These are phyloP conservation scores for Cerceris ruficornis DNA, from an alignment of 2,888 invertebrate species.

Conservation along the genomic window DNA sequence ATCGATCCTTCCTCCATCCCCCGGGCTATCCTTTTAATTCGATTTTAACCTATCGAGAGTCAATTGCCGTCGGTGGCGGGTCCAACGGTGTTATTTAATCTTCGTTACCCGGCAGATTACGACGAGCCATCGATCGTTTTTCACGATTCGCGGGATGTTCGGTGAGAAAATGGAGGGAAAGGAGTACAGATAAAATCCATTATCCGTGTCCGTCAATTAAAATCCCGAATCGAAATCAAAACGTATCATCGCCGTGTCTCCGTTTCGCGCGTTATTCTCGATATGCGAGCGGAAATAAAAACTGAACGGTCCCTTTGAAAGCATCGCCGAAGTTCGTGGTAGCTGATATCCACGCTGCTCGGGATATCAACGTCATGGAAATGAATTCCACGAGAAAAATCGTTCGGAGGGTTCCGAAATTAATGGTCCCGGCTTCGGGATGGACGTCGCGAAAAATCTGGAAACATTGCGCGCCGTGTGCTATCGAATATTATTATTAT, in stretches of 20 bases:
- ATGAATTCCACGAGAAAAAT: too few relatives aligned
- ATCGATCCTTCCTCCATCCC: not conserved
- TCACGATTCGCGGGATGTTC: not conserved
- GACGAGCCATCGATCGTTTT: not conserved
- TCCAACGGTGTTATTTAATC: not conserved
- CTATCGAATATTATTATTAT: too few relatives aligned
- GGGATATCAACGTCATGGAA: too few relatives aligned
- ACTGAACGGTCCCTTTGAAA: too few relatives aligned
- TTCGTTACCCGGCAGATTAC: not conserved
- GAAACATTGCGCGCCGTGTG: too few relatives aligned
- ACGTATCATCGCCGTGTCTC: not conserved
- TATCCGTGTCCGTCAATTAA: not conserved
- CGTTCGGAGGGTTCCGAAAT: too few relatives aligned
- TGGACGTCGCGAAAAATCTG: too few relatives aligned
- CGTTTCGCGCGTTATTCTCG: not conserved
- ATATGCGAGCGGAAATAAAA: too few relatives aligned
- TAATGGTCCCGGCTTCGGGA: too few relatives aligned
- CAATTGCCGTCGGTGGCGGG: not conserved
- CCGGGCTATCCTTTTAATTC: not conserved
- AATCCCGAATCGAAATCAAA: not conserved
- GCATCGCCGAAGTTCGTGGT: too few relatives aligned
- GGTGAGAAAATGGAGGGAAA: not conserved
- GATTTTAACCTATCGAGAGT: not conserved
- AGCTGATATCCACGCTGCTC: too few relatives aligned
- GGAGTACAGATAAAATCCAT: not conserved